Percentiles rank a stretch among this genome's conserved stretches.
These are phyloP conservation scores for Spea multiplicata DNA, from an alignment of 2,113 vertebrate species.

Conservation along the genomic window DNA sequence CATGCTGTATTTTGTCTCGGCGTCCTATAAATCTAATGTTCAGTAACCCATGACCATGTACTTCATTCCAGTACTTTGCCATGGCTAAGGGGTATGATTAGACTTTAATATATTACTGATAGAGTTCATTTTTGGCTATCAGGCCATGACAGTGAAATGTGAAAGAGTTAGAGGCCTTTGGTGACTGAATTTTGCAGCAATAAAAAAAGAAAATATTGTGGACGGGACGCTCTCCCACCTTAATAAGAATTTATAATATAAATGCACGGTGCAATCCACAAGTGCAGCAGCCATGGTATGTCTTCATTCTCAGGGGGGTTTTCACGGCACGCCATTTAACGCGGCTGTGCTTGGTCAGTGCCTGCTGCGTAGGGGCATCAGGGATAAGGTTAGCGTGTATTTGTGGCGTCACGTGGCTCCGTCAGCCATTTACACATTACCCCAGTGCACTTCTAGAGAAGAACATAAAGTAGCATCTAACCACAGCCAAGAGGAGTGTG, in stretches of 20 bases:
- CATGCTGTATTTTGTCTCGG: slow-evolving; percentile 60
- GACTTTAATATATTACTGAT: slow-evolving; percentile 61
- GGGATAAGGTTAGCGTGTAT: no score
- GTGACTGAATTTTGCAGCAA: slow-evolving; percentile 11
- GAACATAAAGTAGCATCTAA: no score
- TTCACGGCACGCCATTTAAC: no score
- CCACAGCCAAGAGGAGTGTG: no score
- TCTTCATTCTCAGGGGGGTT: background rate
- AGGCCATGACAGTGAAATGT: slow-evolving; percentile 50
- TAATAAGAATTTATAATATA: background rate
- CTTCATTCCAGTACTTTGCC: slow-evolving; percentile 52
- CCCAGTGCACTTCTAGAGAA: no score
- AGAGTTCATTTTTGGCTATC: slow-evolving; percentile 57
- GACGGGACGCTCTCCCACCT: background rate
- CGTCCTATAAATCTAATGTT: slow-evolving; percentile 66
- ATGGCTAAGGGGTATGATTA: slow-evolving; percentile 62
- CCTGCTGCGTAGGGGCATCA: no score
- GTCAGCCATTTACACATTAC: no score
- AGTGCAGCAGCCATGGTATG: background rate
- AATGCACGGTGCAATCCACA: background rate
- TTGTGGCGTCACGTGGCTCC: no score
- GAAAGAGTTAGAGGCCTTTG: slow-evolving; percentile 50
- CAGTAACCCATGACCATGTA: slow-evolving; percentile 64
- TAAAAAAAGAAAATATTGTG: slow-evolving; percentile 5
- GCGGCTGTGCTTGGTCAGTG: no score